Evolutionary conservation across 1,140 invertebrate species (phyloP).

Genomic region (Heliconius hermathena): DNA sequence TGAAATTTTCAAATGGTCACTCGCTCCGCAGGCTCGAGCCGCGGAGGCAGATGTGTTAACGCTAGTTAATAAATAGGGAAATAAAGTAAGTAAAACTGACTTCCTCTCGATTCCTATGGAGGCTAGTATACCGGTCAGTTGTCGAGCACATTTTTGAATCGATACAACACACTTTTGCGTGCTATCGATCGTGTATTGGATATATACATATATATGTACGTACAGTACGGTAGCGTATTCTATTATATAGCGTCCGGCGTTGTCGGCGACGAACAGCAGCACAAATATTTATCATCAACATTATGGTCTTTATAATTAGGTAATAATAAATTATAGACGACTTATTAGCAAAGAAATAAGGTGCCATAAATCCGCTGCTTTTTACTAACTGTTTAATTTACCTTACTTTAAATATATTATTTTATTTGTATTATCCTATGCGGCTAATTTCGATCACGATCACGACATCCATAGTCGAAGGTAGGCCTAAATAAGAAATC

Average conservation of each 20-base stretch:
- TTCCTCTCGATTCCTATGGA: conserved; percentile 77
- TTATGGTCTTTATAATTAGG: conserved; percentile 44
- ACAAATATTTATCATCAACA: conserved; percentile 46
- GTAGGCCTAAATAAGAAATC: conserved; percentile 36
- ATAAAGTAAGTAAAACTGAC: conserved; percentile 76
- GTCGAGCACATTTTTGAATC: conserved; percentile 33
- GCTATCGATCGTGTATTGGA: conserved; percentile 34
- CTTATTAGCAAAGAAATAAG: conserved; percentile 34
- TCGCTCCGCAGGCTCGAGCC: conserved; percentile 34
- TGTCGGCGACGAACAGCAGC: conserved; percentile 43
- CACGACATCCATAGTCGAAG: conserved; percentile 21
- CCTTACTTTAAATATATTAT: conserved; percentile 5
- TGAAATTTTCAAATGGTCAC: conserved; percentile 59
- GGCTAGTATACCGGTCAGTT: conserved; percentile 55
- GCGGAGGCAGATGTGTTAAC: conserved; percentile 43
- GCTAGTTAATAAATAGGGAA: conserved; percentile 74
- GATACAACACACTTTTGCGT: conserved; percentile 32
- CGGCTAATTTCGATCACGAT: conserved; percentile 1
- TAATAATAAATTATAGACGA: conserved; percentile 46
- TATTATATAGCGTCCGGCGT: conserved; percentile 48
- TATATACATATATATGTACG: conserved; percentile 11
- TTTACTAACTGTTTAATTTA: conserved; percentile 6
- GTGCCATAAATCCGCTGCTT: conserved; percentile 25
- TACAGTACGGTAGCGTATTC: conserved; percentile 45
- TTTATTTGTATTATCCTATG: conserved; percentile 21